Evolutionary conservation across 1,140 invertebrate species (phyloP), one percentile per base, ranked within the genome.

Genomic region (Halesus radiatus): DNA sequence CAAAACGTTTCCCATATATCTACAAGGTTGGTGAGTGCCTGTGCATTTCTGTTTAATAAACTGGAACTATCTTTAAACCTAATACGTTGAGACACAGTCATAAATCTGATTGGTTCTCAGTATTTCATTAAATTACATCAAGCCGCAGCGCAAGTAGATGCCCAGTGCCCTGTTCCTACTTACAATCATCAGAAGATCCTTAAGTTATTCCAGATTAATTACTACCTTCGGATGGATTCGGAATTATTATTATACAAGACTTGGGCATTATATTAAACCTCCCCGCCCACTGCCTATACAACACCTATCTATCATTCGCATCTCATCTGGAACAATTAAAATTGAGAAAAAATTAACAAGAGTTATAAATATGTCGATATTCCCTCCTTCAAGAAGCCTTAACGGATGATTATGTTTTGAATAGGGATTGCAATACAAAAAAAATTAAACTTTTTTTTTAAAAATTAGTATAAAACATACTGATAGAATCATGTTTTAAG

Each of bases 321-420:
- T 83, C 81, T 83, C 81, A 83, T 78, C 62, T 70, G 58, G 62
- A 73, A 82, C 81, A 82, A 82, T 82, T 82, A 82, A 80, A 82
- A 81, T 53, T 66, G 62, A 76, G 78, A 79, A 79, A 82, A 82
- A 82, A 79, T 82, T 80, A 82, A 82, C 81, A 70, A 80, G 77
- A 77, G 81, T 80, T 80, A 82, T 82, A 82, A 82, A 82, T 76
- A 73, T 74, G 78, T 82, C 80, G 75, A 81, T 81, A 75, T 78
- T 81, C 37, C 50, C 75, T 75, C 66, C 26, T 37, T 68, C 45
- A 37, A 53, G 10, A 52, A 70, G 76, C 52, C 74, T 72, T 58
- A 64, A 45, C 37, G 37, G 37, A 45, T 18, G 32, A 53, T 76
- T 68, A 64, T 76, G 18, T 32, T 32, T n/a, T 58, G 16, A 18